These are phyloP conservation scores for Potamarius usumacintae DNA, from an alignment of 2,113 vertebrate genomes.

Conservation along the genomic window DNA sequence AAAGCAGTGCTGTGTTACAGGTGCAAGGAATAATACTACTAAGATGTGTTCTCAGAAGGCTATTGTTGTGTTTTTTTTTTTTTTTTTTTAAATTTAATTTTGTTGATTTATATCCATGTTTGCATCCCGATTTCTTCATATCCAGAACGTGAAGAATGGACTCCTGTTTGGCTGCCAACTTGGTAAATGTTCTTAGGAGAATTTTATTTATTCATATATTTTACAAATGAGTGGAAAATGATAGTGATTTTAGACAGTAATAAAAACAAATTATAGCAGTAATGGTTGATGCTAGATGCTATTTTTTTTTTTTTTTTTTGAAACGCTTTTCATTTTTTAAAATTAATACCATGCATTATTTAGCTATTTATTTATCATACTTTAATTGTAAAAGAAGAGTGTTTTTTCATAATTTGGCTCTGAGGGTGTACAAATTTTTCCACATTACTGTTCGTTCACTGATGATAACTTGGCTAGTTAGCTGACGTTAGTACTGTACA, in stretches of 20 bases:
- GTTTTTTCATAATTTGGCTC: background rate
- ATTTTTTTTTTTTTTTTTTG: too few species aligned
- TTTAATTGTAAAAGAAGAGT: too few species aligned
- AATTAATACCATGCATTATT: too few species aligned
- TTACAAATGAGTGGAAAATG: too few species aligned
- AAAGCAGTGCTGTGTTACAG: background rate
- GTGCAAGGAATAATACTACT: background rate
- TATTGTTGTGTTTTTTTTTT: background rate
- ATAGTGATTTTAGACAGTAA: background rate
- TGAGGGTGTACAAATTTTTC: background rate
- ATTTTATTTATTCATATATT: background rate
- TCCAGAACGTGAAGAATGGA: background rate
- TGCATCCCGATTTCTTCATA: background rate
- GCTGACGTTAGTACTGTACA: background rate
- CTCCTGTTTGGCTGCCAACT: too few species aligned
- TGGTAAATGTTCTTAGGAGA: background rate
- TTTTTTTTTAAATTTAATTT: too few species aligned
- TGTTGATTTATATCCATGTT: too few species aligned
- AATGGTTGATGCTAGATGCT: too few species aligned
- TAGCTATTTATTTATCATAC: background rate
- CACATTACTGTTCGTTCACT: background rate
- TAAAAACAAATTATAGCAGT: background rate
- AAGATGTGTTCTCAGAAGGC: background rate
- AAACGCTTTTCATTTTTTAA: too few species aligned
- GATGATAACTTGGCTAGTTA: background rate